Evolutionary conservation across 2,113 vertebrate genomes (phyloP).

Genomic region (Hippocampus abdominalis): DNA sequence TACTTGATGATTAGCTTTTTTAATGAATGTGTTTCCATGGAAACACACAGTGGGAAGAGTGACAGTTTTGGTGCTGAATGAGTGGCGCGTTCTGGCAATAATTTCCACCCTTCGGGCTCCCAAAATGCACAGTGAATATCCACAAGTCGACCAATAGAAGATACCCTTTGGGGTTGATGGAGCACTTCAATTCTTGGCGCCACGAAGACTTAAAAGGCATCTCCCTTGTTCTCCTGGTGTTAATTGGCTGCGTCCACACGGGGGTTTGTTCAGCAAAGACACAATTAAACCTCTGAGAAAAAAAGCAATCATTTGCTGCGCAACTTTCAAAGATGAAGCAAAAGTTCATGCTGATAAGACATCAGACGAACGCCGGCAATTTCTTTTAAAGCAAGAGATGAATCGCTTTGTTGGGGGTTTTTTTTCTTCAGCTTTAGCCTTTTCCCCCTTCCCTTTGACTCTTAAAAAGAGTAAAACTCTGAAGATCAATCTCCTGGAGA

Average conservation of each 20-base stretch:
- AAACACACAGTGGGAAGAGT: constrained; percentile 55
- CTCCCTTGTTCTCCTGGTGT: constrained; percentile 37
- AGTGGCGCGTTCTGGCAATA: constrained; percentile 60
- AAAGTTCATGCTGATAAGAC: constrained; percentile 19
- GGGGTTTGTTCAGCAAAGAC: constrained; percentile 32
- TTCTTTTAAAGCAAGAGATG: constrained; percentile 8
- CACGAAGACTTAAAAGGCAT: constrained; percentile 18
- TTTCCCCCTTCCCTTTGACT: not conserved
- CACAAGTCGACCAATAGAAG: constrained; percentile 17
- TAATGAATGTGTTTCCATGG: constrained; percentile 59
- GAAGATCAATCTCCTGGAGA: not conserved
- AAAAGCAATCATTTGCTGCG: constrained; percentile 11
- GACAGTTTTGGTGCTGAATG: constrained; percentile 67
- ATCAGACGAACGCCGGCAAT: not conserved
- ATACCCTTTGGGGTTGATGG: constrained; percentile 19
- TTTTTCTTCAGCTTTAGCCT: not conserved
- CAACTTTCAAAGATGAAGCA: constrained; percentile 7
- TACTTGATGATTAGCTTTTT: not conserved
- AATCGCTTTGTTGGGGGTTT: not conserved
- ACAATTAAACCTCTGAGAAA: constrained; percentile 25
- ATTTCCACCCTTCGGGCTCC: constrained; percentile 49
- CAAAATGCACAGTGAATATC: constrained; percentile 43
- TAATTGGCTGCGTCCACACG: constrained; percentile 43
- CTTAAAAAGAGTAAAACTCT: not conserved
- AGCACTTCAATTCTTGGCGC: constrained; percentile 11